phyloP scores from a whole-genome alignment of 2,113 vertebrate genomes.

The Recurvirostra avosetta region DNA sequence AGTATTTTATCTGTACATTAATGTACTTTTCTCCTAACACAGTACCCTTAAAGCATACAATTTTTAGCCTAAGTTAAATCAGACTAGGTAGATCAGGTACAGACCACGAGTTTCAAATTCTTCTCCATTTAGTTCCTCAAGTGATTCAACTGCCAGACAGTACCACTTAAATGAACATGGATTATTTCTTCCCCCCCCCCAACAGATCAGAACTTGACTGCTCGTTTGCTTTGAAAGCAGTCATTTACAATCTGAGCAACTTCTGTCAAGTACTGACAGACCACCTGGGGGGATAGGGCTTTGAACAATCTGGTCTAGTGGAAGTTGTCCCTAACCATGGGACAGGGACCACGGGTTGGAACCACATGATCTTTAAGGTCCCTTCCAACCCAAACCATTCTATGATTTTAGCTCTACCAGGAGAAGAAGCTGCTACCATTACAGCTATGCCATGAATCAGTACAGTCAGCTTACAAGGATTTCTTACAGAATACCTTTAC shows the following conservation, averaged over 20 bases:
- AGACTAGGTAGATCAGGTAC: background rate
- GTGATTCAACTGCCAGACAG: background rate
- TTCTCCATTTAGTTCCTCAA: background rate
- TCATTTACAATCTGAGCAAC: background rate
- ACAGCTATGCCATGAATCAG: background rate
- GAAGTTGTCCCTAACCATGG: background rate
- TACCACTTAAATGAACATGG: background rate
- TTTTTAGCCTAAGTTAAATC: background rate
- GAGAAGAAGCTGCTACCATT: background rate
- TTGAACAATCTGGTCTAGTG: background rate
- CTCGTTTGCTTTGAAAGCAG: background rate
- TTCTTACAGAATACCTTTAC: background rate
- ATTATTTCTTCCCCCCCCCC: background rate
- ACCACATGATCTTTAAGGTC: background rate
- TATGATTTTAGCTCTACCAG: background rate
- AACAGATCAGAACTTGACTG: background rate
- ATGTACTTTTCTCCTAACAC: background rate
- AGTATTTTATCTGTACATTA: background rate
- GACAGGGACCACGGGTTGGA: background rate
- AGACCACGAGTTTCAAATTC: background rate
- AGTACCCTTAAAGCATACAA: background rate
- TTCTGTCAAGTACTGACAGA: background rate
- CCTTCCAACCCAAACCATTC: background rate
- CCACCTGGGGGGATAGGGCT: too few species aligned
- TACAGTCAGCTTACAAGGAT: background rate